These are phyloP conservation scores for Heliothis subflexa DNA, from an alignment of 1,140 invertebrate genomes.

Conservation along the genomic window DNA sequence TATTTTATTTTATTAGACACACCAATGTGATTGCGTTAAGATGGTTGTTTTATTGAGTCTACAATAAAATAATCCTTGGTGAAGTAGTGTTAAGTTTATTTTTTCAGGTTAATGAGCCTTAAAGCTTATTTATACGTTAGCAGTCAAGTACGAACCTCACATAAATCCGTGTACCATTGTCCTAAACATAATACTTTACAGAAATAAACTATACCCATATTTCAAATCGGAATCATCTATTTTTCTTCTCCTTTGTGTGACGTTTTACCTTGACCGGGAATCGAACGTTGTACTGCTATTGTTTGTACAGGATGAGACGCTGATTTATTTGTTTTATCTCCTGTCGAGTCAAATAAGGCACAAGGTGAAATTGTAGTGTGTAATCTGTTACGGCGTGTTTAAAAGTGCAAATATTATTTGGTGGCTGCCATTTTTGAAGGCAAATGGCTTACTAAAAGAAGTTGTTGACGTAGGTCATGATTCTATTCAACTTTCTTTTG, in stretches of 20 bases:
- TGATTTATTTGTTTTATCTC: conserved; percentile 39
- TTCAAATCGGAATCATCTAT: conserved; percentile 42
- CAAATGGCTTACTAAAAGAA: too few relatives aligned
- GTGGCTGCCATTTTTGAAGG: too few relatives aligned
- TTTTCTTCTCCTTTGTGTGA: conserved; percentile 29
- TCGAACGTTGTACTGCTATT: conserved; percentile 45
- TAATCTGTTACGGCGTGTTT: conserved; percentile 1
- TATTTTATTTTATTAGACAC: too few relatives aligned
- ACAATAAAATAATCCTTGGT: too few relatives aligned
- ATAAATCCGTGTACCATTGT: conserved; percentile 19
- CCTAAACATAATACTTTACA: conserved; percentile 9
- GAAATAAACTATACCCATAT: conserved; percentile 31
- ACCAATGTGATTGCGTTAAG: too few relatives aligned
- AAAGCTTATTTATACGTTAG: background rate
- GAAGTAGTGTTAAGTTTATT: background rate
- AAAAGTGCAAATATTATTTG: background rate
- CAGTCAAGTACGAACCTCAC: background rate
- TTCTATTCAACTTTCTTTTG: too few relatives aligned
- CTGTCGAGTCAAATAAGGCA: conserved; percentile 1
- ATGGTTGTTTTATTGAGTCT: too few relatives aligned
- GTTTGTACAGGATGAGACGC: conserved; percentile 17
- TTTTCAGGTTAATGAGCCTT: background rate
- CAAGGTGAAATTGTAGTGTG: conserved; percentile 35
- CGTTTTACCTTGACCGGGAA: conserved; percentile 49
- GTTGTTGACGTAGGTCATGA: too few relatives aligned